Evolutionary conservation across 2,113 vertebrate species (phyloP).

Genomic region (Dromaius novaehollandiae): DNA sequence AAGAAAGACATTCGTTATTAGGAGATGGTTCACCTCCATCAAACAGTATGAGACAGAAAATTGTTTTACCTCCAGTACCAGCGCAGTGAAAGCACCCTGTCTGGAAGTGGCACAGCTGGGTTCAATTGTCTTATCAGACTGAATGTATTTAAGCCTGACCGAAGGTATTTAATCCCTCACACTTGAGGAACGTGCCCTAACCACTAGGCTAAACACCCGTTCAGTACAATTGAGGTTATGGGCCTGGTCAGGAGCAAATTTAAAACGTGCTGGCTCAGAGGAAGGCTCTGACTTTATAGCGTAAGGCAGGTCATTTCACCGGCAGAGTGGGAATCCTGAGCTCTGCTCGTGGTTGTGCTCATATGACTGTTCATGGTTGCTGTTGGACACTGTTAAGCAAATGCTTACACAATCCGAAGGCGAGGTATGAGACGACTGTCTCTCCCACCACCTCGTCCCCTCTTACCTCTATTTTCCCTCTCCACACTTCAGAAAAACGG

Average conservation of each 20-base stretch:
- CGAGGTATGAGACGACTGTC: neutral
- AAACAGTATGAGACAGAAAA: neutral
- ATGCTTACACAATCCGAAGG: constrained; percentile 38
- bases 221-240: neutral
- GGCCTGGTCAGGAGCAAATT: neutral
- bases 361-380: neutral
- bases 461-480: no score
- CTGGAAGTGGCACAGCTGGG: neutral
- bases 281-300: neutral
- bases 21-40: neutral
- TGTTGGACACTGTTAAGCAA: constrained; percentile 6
- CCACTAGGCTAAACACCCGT: neutral
- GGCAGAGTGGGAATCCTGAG: neutral
- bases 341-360: neutral
- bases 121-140: neutral
- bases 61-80: neutral
- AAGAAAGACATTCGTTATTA: neutral
- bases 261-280: neutral
- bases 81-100: neutral
- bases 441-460: neutral
- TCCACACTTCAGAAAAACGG: neutral
- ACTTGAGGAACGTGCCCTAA: neutral
- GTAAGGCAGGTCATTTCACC: neutral
- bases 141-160: neutral
- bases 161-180: neutral